A percentile compares a stretch with the other conserved stretches of the same genome.
These are phyloP conservation scores for Muschampia plurimacula DNA, from an alignment of 2,888 invertebrate species.

Conservation along the genomic window DNA sequence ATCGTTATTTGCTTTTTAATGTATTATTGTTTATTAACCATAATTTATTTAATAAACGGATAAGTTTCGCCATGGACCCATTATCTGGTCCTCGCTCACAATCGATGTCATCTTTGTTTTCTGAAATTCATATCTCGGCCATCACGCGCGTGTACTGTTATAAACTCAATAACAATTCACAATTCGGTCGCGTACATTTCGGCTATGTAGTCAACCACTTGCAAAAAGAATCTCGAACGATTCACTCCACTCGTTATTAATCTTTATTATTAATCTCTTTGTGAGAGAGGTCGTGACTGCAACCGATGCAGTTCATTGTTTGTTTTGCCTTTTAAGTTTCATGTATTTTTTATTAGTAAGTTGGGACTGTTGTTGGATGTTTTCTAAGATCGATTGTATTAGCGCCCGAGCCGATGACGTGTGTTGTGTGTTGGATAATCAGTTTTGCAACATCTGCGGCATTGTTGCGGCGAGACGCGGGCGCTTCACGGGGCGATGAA, in stretches of 20 bases:
- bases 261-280: constrained; percentile 30
- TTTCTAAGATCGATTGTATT: constrained; percentile 31
- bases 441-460: constrained; percentile 70
- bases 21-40: constrained; percentile 59
- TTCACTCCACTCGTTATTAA: constrained; percentile 24
- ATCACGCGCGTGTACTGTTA: constrained; percentile 72
- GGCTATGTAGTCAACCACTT: constrained; percentile 8
- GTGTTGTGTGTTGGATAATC: constrained; percentile 73
- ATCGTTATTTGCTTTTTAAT: constrained; percentile 36
- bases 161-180: constrained; percentile 58
- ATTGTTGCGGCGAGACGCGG: constrained; percentile 58
- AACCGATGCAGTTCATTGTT: constrained; percentile 57
- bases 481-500: constrained; percentile 73
- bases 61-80: constrained; percentile 55
- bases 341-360: not conserved
- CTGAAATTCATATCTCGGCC: constrained; percentile 67
- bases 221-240: constrained; percentile 14
- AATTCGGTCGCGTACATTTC: constrained; percentile 49
- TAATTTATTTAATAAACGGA: no score
- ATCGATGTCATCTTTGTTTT: constrained; percentile 59
- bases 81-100: constrained; percentile 59
- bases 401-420: constrained; percentile 43
- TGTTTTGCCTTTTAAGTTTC: constrained; percentile 53
- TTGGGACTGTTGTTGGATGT: constrained; percentile 32
- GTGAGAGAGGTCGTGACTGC: constrained; percentile 46